Evolutionary conservation across 2,113 vertebrate species (phyloP).

Genomic region (Melanerpes formicivorus): DNA sequence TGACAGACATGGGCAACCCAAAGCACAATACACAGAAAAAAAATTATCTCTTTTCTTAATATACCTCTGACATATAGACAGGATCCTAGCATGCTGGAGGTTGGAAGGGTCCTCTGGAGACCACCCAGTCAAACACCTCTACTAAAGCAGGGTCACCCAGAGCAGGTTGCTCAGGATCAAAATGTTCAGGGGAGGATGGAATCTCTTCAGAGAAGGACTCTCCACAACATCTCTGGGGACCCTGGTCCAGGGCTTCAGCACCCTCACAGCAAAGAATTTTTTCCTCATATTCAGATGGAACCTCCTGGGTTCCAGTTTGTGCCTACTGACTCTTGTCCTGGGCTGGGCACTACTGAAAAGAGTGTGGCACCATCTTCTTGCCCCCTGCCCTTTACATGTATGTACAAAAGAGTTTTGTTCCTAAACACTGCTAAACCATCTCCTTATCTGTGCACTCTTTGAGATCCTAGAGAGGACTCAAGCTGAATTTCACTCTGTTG

Average conservation of each 20-base stretch:
- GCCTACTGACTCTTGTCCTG: neutral
- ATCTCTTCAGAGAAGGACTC: neutral
- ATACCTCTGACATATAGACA: neutral
- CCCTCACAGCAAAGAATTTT: neutral
- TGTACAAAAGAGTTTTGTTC: neutral
- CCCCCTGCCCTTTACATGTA: neutral
- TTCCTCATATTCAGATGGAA: neutral
- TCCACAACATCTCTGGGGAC: neutral
- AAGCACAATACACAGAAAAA: neutral
- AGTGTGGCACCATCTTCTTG: neutral
- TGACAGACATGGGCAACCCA: neutral
- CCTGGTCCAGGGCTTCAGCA: neutral
- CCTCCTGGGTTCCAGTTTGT: neutral
- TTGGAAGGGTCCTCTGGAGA: neutral
- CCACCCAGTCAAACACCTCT: neutral
- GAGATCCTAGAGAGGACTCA: accelerated
- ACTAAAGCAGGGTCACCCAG: neutral
- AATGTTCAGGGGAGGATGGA: neutral
- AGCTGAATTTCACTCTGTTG: neutral
- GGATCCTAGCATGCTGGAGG: too few relatives aligned
- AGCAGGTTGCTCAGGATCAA: neutral
- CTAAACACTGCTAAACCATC: neutral
- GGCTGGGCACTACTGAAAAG: neutral
- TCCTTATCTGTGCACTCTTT: neutral
- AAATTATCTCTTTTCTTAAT: neutral